Evolutionary conservation across 2,113 vertebrate genomes (phyloP).

Genomic region (Pelecanus crispus): DNA sequence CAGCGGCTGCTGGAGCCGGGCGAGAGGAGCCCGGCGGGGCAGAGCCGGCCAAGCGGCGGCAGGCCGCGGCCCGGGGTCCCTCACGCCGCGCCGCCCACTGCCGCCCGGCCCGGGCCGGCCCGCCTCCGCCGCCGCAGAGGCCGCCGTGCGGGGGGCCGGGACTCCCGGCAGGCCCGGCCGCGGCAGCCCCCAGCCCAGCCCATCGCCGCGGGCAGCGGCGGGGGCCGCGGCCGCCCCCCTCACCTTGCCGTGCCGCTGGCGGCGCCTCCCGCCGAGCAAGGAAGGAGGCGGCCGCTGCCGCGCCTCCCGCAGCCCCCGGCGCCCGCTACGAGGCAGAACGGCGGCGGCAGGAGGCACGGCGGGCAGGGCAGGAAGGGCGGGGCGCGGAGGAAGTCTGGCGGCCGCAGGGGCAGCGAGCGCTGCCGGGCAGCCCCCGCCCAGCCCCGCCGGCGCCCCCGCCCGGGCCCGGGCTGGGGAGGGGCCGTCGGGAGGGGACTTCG

Average conservation of each 20-base stretch:
- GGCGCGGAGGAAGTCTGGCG: neutral
- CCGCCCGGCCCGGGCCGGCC: neutral
- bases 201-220: neutral
- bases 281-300: fast-evolving
- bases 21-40: neutral
- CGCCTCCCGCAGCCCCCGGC: too few relatives aligned
- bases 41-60: neutral
- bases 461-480: too few relatives aligned
- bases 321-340: neutral
- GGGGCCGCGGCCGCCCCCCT: neutral
- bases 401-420: too few relatives aligned
- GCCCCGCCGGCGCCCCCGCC: too few relatives aligned
- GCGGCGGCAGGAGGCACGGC: neutral
- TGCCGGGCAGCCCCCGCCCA: neutral
- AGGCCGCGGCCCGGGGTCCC: neutral
- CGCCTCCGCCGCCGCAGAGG: neutral
- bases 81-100: too few relatives aligned
- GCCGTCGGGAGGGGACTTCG: too few relatives aligned
- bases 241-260: neutral
- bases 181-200: neutral
- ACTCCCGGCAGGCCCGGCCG: too few relatives aligned
- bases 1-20: neutral
- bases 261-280: neutral
- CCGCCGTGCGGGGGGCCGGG: neutral
- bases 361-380: neutral